A percentile compares a stretch with the other conserved stretches of the same genome.
Conservation (phyloP, 30 jellyfish, hydroid and myxozoan species). For the Sanderia malayensis region DNA sequence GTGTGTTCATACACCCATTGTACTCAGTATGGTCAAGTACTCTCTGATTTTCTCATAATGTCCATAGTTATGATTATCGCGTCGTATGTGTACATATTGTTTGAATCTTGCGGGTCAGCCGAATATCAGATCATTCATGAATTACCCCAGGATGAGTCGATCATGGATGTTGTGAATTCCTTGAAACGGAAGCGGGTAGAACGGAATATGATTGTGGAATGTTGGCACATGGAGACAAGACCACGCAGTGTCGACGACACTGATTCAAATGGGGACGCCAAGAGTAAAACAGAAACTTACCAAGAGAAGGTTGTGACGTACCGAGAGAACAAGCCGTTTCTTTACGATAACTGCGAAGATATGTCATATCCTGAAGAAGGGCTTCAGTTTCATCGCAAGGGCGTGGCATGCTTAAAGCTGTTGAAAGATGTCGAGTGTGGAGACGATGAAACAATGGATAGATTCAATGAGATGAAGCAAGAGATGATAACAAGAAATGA, state of each 20-base stretch:
- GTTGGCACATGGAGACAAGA: conserved; percentile 63
- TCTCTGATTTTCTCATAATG: conserved; percentile 7
- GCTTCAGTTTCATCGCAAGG: conserved; percentile 9
- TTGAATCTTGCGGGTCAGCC: conserved; percentile 50
- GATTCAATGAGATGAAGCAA: conserved; percentile 14
- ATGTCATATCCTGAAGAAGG: conserved; percentile 33
- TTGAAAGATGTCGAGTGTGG: conserved; percentile 38
- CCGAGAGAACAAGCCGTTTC: conserved; percentile 36
- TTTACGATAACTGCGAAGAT: conserved; percentile 22
- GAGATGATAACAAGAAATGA: conserved; percentile 30
- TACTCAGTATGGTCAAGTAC: conserved; percentile 19
- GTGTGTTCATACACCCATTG: conserved; percentile 29
- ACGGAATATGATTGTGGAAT: conserved; percentile 17
- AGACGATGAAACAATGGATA: conserved; percentile 40
- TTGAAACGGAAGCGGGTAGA: conserved; percentile 8
- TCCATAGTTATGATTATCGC: conserved; percentile 21
- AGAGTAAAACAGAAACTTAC: conserved; percentile 35
- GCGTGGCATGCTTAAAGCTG: conserved; percentile 50
- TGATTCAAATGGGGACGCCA: conserved; percentile 47
- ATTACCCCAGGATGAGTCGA: conserved; percentile 13
- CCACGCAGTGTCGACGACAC: conserved; percentile 37
- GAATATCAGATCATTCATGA: conserved; percentile 21
- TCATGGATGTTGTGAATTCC: conserved; percentile 5
- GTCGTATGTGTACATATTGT: conserved; percentile 26
- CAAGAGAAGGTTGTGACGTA: conserved; percentile 44